Conservation (phyloP, 2,113 vertebrate species). For the Lepisosteus oculatus region DNA sequence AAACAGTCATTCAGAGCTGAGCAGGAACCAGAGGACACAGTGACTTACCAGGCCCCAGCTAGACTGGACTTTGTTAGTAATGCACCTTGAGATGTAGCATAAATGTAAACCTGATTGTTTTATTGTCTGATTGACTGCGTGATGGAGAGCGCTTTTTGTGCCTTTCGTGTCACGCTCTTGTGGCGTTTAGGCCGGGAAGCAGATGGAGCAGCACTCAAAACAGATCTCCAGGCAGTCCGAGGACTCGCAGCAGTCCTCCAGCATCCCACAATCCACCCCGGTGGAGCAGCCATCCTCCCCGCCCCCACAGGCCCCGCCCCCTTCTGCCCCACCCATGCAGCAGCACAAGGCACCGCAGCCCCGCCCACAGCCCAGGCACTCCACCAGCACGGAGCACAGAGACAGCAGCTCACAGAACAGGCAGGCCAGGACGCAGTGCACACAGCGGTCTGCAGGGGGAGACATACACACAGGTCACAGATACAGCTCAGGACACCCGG, state of each 20-base stretch:
- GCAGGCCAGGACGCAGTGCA: conserved; percentile 70
- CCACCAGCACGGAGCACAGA: conserved; percentile 59
- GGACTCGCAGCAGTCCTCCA: conserved; percentile 69
- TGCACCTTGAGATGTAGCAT: conserved; percentile 7
- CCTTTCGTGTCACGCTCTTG: too few relatives aligned
- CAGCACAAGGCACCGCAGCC: conserved; percentile 54
- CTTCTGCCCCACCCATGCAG: conserved; percentile 44
- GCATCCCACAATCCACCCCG: conserved; percentile 58
- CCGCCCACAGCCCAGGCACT: conserved; percentile 59
- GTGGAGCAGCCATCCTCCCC: conserved; percentile 51
- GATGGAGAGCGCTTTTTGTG: too few relatives aligned
- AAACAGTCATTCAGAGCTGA: conserved; percentile 34
- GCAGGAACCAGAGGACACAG: conserved; percentile 8
- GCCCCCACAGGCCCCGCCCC: conserved; percentile 42
- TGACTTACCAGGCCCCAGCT: conserved; percentile 11
- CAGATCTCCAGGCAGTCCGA: conserved; percentile 73
- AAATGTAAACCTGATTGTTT: neutral
- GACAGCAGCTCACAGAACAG: conserved; percentile 71
- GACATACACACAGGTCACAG: conserved; percentile 4
- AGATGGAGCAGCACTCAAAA: conserved; percentile 74
- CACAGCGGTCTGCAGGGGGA: conserved; percentile 62
- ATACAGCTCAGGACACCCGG: neutral
- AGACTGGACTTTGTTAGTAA: conserved; percentile 18
- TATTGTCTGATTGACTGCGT: conserved; percentile 16
- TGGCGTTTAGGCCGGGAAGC: conserved; percentile 59